These are phyloP conservation scores for Phoenoteleia sp. DNA, from an alignment of 2,888 invertebrate genomes.

Conservation along the genomic window DNA sequence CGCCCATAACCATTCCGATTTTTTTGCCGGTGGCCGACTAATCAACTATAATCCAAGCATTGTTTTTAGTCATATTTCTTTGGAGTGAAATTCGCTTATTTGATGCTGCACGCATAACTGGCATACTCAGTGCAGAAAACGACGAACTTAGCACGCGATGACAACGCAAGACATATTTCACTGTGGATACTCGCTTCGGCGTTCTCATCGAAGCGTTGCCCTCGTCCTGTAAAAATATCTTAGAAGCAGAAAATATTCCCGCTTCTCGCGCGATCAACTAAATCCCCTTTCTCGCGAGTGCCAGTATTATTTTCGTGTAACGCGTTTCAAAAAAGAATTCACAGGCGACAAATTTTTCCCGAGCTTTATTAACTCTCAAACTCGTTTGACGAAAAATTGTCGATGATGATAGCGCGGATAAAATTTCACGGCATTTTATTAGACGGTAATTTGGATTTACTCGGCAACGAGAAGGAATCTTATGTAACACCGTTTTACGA, in stretches of 20 bases:
- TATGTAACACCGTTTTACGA: constrained; percentile 47
- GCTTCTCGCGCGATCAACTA: constrained; percentile 67
- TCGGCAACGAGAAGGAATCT: constrained; percentile 7
- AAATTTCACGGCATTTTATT: not conserved
- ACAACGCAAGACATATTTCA: constrained; percentile 75
- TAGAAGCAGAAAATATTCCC: constrained; percentile 73
- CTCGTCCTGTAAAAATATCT: constrained; percentile 84
- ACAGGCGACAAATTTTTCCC: not conserved
- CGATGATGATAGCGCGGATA: not conserved
- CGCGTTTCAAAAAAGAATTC: constrained; percentile 15
- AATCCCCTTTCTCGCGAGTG: constrained; percentile 70
- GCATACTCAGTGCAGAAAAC: constrained; percentile 68
- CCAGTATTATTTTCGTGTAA: constrained; percentile 72
- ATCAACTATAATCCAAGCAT: constrained; percentile 38
- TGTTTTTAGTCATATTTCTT: constrained; percentile 59
- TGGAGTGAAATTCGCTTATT: constrained; percentile 57
- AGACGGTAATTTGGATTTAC: not conserved
- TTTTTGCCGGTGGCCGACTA: constrained; percentile 12
- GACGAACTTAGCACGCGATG: constrained; percentile 71
- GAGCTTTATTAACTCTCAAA: not conserved
- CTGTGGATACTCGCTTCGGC: constrained; percentile 65
- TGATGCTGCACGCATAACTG: constrained; percentile 63
- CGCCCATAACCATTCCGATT: constrained; percentile 23
- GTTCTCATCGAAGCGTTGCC: constrained; percentile 82
- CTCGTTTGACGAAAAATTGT: not conserved